These are phyloP conservation scores for Odontothrips loti DNA, from an alignment of 2,888 invertebrate genomes.

Conservation along the genomic window DNA sequence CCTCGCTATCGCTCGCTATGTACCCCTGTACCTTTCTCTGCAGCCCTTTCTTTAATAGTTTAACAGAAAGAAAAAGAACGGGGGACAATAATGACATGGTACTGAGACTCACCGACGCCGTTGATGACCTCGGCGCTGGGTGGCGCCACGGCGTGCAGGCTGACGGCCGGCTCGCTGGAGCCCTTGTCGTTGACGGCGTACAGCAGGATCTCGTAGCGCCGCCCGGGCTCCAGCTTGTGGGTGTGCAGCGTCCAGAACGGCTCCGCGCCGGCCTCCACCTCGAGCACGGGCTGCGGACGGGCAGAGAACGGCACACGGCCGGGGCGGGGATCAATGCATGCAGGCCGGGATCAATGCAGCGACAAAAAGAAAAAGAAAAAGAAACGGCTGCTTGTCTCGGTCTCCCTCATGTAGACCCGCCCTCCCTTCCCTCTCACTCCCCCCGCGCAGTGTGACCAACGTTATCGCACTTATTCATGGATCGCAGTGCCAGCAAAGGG, in stretches of 20 bases:
- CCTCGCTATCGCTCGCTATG: no score
- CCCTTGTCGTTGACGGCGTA: constrained; percentile 80
- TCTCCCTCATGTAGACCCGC: neutral
- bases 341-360: neutral
- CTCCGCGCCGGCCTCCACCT: constrained; percentile 49
- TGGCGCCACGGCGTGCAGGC: constrained; percentile 41
- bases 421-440: neutral
- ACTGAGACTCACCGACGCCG: neutral
- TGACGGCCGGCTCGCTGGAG: constrained; percentile 67
- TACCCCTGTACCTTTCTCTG: no score
- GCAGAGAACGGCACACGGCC: constrained; percentile 43
- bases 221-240: constrained; percentile 68
- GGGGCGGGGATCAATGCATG: constrained; percentile 47
- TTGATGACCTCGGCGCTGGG: constrained; percentile 7
- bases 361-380: no score
- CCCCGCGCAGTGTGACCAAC: neutral
- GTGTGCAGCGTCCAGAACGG: constrained; percentile 62
- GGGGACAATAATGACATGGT: no score
- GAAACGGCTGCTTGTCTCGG: no score
- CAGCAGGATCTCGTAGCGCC: constrained; percentile 71
- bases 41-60: no score
- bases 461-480: constrained; percentile 14
- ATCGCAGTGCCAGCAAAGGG: neutral
- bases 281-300: neutral
- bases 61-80: no score